Evolutionary conservation across 1,140 invertebrate species (phyloP).

Genomic region (Wasmannia auropunctata): DNA sequence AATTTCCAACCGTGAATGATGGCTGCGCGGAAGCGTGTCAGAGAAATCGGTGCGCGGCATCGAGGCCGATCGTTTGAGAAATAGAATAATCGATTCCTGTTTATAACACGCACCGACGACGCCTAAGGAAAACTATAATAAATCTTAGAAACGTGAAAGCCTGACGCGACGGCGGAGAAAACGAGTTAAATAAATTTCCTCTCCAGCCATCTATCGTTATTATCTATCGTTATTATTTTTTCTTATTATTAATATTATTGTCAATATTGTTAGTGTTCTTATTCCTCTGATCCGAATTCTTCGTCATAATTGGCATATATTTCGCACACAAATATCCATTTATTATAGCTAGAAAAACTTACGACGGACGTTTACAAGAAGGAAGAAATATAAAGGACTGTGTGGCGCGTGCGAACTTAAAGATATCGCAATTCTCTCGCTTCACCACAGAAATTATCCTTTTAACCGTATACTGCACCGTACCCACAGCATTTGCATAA

Average conservation of each 20-base stretch:
- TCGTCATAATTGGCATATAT: background rate
- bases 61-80: background rate
- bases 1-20: constrained; percentile 45
- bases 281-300: background rate
- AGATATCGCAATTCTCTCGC: constrained; percentile 28
- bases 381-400: background rate
- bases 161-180: background rate
- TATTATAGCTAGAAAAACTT: background rate
- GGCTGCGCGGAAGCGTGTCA: background rate
- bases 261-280: background rate
- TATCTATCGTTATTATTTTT: background rate
- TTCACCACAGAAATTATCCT: constrained; percentile 40
- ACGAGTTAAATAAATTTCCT: background rate
- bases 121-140: background rate
- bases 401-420: background rate
- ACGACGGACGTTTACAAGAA: background rate
- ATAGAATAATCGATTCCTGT: constrained; percentile 13
- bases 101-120: background rate
- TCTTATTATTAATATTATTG: background rate
- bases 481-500: constrained; percentile 74
- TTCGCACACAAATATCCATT: background rate
- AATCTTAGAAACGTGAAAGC: background rate
- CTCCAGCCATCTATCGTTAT: background rate
- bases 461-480: constrained; percentile 26
- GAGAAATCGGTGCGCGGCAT: constrained; percentile 6